phyloP scores from a whole-genome alignment of 2,113 vertebrate genomes.

The Leptodactylus fuscus region DNA sequence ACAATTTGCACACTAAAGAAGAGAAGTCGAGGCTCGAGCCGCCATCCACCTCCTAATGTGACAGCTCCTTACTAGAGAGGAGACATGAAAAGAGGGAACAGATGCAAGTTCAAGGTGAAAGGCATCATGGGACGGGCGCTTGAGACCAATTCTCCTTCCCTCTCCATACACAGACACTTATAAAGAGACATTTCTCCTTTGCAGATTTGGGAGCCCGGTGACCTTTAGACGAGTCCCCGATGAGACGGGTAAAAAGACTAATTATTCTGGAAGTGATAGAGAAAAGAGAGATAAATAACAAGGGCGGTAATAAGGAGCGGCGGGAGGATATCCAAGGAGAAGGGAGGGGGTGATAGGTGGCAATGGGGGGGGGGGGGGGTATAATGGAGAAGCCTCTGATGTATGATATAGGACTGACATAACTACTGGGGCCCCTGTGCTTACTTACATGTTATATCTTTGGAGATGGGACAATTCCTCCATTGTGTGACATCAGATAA shows the following conservation, averaged over 20 bases:
- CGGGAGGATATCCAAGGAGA: background rate
- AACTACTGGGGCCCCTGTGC: no score
- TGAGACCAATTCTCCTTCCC: conserved; percentile 62
- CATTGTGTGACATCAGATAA: no score
- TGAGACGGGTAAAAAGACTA: conserved; percentile 44
- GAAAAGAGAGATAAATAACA: no score
- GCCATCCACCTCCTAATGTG: conserved; percentile 94
- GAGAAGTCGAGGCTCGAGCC: conserved; percentile 81
- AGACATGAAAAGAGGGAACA: conserved; percentile 94
- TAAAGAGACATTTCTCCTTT: no score
- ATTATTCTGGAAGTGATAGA: background rate
- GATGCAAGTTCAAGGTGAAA: conserved; percentile 94
- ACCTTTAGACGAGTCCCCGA: conserved; percentile 60
- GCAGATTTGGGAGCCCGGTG: no score
- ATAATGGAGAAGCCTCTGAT: no score
- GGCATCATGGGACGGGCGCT: conserved; percentile 92
- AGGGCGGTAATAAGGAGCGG: no score
- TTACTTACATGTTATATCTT: no score
- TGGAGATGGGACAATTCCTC: no score
- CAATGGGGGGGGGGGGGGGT: no score
- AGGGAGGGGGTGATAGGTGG: background rate
- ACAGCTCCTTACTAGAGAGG: conserved; percentile 94
- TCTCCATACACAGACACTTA: conserved; percentile 8
- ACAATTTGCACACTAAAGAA: conserved; percentile 87
- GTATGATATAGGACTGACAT: no score